Percentiles rank a stretch among this genome's conserved stretches.
Conservation (phyloP, 2,888 invertebrate species). For the Anoncus sp. region DNA sequence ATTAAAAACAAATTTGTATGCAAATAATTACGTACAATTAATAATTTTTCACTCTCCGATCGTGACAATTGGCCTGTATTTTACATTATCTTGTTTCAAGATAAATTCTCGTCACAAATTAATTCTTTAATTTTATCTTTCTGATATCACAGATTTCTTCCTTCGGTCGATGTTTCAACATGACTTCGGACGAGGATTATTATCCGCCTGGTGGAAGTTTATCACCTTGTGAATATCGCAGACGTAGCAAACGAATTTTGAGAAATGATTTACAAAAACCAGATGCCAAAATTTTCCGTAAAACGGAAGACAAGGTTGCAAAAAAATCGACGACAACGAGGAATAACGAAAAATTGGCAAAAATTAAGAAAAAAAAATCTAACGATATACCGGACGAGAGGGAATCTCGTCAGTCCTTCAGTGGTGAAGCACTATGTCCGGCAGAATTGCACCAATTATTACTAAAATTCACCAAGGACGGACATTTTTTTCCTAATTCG, state of each 20-base stretch:
- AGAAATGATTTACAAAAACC: not conserved
- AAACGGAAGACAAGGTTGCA: not conserved
- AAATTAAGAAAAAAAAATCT: not conserved
- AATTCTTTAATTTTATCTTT: conserved; percentile 1
- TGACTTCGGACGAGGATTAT: conserved; percentile 34
- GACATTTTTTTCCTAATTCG: conserved; percentile 31
- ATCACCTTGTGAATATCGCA: not conserved
- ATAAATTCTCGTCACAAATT: not conserved
- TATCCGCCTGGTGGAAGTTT: not conserved
- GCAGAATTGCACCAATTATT: conserved; percentile 34
- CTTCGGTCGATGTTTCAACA: not conserved
- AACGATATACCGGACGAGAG: not conserved
- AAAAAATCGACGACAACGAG: not conserved
- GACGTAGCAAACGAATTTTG: conserved; percentile 27
- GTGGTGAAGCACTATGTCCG: conserved; percentile 15
- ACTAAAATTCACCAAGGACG: conserved; percentile 33
- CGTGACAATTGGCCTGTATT: not conserved
- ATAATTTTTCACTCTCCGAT: too few relatives aligned
- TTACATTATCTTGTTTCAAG: not conserved
- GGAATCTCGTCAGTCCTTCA: not conserved
- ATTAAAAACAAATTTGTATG: too few relatives aligned
- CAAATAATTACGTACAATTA: too few relatives aligned
- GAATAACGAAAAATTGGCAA: not conserved
- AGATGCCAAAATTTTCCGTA: too few relatives aligned
- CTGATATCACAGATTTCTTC: conserved; percentile 2